Evolutionary conservation across 2,797 vertebrate genomes (phyloP), one percentile per base, ranked within the genome.

Genomic region (Hippocampus kuda): DNA sequence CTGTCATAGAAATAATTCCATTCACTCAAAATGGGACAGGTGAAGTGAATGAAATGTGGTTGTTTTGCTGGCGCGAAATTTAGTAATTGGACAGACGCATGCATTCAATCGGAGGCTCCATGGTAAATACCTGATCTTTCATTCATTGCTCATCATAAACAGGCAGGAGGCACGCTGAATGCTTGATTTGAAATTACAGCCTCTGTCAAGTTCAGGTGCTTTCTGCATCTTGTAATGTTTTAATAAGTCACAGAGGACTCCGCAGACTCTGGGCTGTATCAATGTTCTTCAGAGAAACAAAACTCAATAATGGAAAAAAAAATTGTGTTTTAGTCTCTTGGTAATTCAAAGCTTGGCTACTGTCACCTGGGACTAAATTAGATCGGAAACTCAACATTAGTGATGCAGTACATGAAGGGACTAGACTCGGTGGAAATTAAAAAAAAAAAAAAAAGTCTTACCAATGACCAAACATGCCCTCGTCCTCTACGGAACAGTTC

Each of bases 71-170:
- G 74, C 79, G 73, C 62, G 86, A 81, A 74, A 81, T 72, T 56
- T 70, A 71, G 67, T 91, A 91, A 91, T 91, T 88, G 82, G 72
- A 71, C 72, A 85, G 79, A 88, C 79, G 72, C 72, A 90, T 91
- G 88, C 87, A 75, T 82, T 83, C 87, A 84, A 82, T 81, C 82
- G 74, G 78, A 78, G 70, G 77, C 78, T 81, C 74, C 74, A 78
- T 73, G 78, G 82, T 89, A 89, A 90, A 91, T 90, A 84, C 74
- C 59, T 76, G 72, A 86, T 86, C 85, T 82, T 66, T 82, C 80
- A 88, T 89, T 91, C 84, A 75, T 54, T 54, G 77, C 63, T 26
- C 46, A 49, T 68, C 65, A 75, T 68, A 63, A 49, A 75, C 77
- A 61, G 68, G 54, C 77, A 65, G 68, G 67, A 79, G 66, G 62